Conservation (phyloP, 2,113 vertebrate species). For the Lichenostomus cassidix region DNA sequence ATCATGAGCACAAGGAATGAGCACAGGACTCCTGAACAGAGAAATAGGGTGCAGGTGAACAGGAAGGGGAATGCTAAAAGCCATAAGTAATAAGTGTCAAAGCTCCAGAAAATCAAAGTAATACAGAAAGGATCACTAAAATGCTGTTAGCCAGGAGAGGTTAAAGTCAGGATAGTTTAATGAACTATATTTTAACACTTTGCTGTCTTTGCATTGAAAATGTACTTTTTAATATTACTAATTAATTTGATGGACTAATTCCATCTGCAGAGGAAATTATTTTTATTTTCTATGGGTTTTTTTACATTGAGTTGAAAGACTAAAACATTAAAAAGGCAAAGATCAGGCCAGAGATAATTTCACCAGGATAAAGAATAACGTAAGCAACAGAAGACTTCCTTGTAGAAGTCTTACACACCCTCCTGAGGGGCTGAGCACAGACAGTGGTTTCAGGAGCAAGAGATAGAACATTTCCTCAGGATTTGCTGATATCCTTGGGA, state of each 20-base stretch:
- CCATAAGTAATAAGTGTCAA: not conserved
- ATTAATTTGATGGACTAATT: not conserved
- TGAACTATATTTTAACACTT: not conserved
- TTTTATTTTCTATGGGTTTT: not conserved
- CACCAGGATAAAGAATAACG: not conserved
- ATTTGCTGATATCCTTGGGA: not conserved
- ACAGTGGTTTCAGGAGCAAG: not conserved
- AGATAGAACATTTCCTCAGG: not conserved
- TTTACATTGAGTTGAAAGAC: not conserved
- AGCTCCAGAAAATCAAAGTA: not conserved
- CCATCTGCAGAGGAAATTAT: not conserved
- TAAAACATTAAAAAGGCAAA: not conserved
- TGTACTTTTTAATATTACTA: not conserved
- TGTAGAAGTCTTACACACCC: not conserved
- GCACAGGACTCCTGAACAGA: not conserved
- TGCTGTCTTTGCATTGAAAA: not conserved
- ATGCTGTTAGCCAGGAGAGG: not conserved
- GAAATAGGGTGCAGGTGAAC: not conserved
- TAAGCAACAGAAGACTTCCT: not conserved
- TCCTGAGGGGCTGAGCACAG: not conserved
- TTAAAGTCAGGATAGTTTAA: not conserved
- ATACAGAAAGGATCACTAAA: not conserved
- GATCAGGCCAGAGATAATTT: not conserved
- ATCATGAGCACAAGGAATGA: not conserved
- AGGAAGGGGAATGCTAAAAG: not conserved